Conservation (phyloP, 2,888 invertebrate genomes). For the Orchesellides sinensis region DNA sequence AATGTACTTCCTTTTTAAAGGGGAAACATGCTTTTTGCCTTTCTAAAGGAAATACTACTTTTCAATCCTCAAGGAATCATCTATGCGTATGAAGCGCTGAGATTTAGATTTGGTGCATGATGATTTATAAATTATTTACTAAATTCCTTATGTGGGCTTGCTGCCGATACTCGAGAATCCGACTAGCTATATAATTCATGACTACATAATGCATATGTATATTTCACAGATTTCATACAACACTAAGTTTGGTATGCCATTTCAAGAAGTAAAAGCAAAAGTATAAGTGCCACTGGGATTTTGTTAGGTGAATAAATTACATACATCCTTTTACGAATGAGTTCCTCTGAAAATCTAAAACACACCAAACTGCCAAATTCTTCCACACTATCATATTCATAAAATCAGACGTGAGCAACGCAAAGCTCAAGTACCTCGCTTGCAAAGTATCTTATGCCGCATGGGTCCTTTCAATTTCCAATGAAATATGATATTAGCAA, state of each 20-base stretch:
- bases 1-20: too few species aligned
- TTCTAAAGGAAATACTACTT: not conserved
- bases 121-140: constrained; percentile 46
- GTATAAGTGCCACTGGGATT: not conserved
- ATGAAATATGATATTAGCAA: not conserved
- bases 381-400: too few species aligned
- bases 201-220: too few species aligned
- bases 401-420: too few species aligned
- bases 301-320: not conserved
- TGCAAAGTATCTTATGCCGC: not conserved
- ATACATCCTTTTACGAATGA: not conserved
- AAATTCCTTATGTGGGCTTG: not conserved
- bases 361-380: too few species aligned
- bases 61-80: too few species aligned
- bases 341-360: not conserved
- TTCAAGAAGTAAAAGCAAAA: not conserved
- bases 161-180: constrained; percentile 31
- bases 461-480: not conserved
- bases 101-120: constrained; percentile 31
- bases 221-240: too few species aligned
- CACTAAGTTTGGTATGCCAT: not conserved
- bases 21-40: too few species aligned
- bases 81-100: constrained; percentile 1
- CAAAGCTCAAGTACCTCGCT: too few species aligned
- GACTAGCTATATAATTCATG: constrained; percentile 42